Evolutionary conservation across 1,140 invertebrate genomes (phyloP).

Genomic region (Centruroides sculpturatus): DNA sequence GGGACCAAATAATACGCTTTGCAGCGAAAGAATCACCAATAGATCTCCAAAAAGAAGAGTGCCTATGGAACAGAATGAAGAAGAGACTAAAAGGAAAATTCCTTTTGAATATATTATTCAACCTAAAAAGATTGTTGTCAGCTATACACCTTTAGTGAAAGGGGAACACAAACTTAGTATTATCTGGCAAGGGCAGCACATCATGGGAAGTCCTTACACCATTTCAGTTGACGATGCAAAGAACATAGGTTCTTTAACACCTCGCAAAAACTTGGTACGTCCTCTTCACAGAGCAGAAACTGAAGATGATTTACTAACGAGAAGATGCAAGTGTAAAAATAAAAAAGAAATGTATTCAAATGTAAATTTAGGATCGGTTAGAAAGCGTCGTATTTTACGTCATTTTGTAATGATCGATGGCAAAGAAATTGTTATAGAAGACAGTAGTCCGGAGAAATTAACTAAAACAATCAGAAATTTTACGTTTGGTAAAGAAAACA

Average conservation of each 20-base stretch:
- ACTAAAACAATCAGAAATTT: not conserved
- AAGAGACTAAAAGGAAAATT: not conserved
- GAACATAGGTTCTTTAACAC: not conserved
- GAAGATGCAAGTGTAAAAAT: not conserved
- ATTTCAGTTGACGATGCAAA: constrained; percentile 11
- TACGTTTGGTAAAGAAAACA: no score
- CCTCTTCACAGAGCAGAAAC: not conserved
- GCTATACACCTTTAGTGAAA: constrained; percentile 13
- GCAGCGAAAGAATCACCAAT: constrained; percentile 5
- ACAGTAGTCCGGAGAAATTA: not conserved
- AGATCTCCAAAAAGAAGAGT: not conserved
- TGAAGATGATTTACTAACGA: no score
- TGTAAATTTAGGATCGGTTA: not conserved
- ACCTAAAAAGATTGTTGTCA: constrained; percentile 10
- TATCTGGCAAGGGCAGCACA: constrained; percentile 17
- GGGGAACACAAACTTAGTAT: constrained; percentile 15
- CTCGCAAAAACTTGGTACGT: not conserved
- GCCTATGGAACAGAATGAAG: not conserved
- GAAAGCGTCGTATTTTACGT: not conserved
- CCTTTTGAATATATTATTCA: constrained; percentile 13
- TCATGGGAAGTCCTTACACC: constrained; percentile 15
- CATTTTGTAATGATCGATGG: not conserved
- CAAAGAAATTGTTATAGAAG: not conserved
- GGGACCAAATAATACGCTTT: constrained; percentile 12
- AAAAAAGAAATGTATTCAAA: no score